Conservation (phyloP, 1,140 invertebrate genomes). For the Venturia canescens region DNA sequence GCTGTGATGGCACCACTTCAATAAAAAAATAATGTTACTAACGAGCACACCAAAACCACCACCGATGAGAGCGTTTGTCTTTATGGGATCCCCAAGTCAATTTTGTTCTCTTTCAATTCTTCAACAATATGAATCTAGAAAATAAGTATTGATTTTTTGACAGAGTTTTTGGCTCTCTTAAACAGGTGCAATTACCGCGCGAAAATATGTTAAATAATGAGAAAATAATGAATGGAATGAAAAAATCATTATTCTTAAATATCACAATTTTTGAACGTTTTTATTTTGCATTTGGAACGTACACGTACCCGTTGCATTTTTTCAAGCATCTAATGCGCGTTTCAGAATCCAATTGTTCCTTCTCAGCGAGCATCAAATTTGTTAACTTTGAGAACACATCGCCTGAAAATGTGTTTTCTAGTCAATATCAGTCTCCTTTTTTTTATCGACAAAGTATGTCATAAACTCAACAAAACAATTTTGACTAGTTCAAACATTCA, state of each 20-base stretch:
- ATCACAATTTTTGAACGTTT: too few relatives aligned
- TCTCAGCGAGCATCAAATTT: not conserved
- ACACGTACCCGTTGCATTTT: too few relatives aligned
- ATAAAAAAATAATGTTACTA: slow-evolving; percentile 46
- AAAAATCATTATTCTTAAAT: too few relatives aligned
- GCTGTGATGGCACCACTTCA: slow-evolving; percentile 32
- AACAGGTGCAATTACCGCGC: too few relatives aligned
- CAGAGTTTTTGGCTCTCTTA: too few relatives aligned
- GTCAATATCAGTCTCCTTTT: not conserved
- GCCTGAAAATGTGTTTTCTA: not conserved
- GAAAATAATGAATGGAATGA: too few relatives aligned
- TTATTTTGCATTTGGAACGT: too few relatives aligned
- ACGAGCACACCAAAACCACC: slow-evolving; percentile 55
- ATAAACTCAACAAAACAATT: too few relatives aligned
- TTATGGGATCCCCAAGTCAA: not conserved
- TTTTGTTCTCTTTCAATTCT: not conserved
- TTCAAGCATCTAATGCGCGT: too few relatives aligned
- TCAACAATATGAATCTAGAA: not conserved
- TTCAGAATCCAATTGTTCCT: too few relatives aligned
- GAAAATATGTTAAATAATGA: too few relatives aligned
- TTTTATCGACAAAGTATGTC: not conserved
- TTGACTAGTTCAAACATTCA: not conserved
- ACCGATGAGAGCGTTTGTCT: slow-evolving; percentile 58
- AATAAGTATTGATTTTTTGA: too few relatives aligned
- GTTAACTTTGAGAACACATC: not conserved